A percentile compares a stretch with the other conserved stretches of the same genome.
These are phyloP conservation scores for Teleopsis dalmanni DNA, from an alignment of 1,140 invertebrate genomes.

Conservation along the genomic window DNA sequence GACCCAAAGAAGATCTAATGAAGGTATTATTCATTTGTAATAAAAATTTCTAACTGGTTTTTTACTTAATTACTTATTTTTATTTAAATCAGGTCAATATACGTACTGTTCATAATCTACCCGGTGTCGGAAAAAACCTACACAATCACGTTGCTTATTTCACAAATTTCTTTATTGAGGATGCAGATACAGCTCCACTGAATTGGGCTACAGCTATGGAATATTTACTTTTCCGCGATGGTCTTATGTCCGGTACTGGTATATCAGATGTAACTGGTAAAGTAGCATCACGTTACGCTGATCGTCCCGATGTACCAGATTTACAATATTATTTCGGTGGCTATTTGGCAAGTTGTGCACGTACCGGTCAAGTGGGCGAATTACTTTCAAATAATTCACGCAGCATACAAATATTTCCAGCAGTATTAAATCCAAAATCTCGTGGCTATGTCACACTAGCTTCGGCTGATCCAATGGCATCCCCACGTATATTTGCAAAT, in stretches of 20 bases:
- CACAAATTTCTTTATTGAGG: conserved; percentile 69
- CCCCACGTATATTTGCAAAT: conserved; percentile 78
- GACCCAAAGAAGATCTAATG: conserved; percentile 63
- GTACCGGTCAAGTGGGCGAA: conserved; percentile 77
- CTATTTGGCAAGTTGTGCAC: conserved; percentile 71
- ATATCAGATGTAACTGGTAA: conserved; percentile 77
- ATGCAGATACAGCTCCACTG: conserved; percentile 69
- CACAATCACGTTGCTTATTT: conserved; percentile 79
- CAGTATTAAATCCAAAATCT: conserved; percentile 70
- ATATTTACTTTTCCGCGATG: conserved; percentile 73
- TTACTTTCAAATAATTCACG: conserved; percentile 56
- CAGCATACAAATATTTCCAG: conserved; percentile 55
- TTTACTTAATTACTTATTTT: neutral
- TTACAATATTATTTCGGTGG: conserved; percentile 80
- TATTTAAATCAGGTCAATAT: conserved; percentile 48
- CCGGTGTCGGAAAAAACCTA: conserved; percentile 79
- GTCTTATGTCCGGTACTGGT: conserved; percentile 75
- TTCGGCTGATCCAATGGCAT: conserved; percentile 66
- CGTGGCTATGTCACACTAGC: conserved; percentile 65
- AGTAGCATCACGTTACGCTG: conserved; percentile 70
- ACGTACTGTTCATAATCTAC: conserved; percentile 62
- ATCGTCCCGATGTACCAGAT: conserved; percentile 73
- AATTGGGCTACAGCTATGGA: conserved; percentile 86
- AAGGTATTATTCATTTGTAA: conserved; percentile 29
- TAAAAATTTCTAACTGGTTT: neutral